These are phyloP conservation scores for Strigamia maritima DNA, from an alignment of 2,888 invertebrate genomes.

Conservation along the genomic window DNA sequence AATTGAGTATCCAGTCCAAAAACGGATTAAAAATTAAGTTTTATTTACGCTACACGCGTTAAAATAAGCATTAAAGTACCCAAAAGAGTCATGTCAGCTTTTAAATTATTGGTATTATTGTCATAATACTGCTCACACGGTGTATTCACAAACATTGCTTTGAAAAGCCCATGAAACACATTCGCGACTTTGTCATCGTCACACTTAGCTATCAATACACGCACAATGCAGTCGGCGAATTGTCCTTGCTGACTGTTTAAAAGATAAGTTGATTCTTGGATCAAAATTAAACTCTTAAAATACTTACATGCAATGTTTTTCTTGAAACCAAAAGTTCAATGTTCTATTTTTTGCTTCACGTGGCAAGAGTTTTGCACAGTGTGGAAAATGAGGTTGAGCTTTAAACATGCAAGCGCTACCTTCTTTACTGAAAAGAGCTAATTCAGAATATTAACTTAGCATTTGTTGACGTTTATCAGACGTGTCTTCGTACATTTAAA, in stretches of 20 bases:
- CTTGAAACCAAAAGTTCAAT: background rate
- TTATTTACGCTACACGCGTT: background rate
- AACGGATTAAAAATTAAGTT: no score
- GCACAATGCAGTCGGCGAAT: background rate
- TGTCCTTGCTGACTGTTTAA: background rate
- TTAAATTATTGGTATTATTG: background rate
- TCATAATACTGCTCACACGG: background rate
- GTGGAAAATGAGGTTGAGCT: background rate
- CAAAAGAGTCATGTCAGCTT: background rate
- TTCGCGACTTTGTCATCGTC: background rate
- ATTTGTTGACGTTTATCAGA: background rate
- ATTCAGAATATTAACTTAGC: background rate
- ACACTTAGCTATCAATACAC: background rate
- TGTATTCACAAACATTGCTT: background rate
- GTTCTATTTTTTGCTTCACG: background rate
- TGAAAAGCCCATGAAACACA: background rate
- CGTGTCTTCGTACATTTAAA: background rate
- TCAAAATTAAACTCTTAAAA: background rate
- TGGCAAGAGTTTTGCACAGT: background rate
- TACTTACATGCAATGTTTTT: background rate
- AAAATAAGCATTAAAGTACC: background rate
- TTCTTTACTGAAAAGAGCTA: constrained; percentile 5
- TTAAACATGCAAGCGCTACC: background rate
- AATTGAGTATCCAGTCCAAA: no score
- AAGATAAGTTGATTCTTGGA: no score